A percentile compares a stretch with the other conserved stretches of the same genome.
Evolutionary conservation across 1,140 invertebrate genomes (phyloP).

Genomic region (Centruroides sculpturatus): DNA sequence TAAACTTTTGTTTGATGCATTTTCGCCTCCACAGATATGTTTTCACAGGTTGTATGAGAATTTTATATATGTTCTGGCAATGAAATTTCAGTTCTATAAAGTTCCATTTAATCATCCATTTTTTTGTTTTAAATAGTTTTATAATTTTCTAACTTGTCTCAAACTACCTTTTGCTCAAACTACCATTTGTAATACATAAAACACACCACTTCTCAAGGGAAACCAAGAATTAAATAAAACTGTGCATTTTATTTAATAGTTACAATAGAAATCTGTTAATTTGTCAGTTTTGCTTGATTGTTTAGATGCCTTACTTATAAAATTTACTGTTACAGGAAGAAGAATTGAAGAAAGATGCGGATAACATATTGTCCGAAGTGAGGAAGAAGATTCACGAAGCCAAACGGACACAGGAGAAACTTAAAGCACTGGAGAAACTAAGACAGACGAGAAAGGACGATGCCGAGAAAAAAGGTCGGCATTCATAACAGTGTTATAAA

Average conservation of each 20-base stretch:
- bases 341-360: constrained; percentile 47
- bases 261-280: background rate
- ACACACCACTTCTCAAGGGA: too few relatives aligned
- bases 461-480: constrained; percentile 38
- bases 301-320: background rate
- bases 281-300: background rate
- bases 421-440: constrained; percentile 45
- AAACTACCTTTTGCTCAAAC: too few relatives aligned
- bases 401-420: constrained; percentile 41
- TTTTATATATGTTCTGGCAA: too few relatives aligned
- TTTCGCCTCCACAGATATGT: too few relatives aligned
- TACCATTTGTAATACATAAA: too few relatives aligned
- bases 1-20: too few relatives aligned
- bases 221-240: background rate
- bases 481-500: too few relatives aligned
- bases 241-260: background rate
- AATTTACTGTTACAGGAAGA: constrained; percentile 37
- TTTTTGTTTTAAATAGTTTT: too few relatives aligned
- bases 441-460: constrained; percentile 42
- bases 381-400: constrained; percentile 48
- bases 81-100: too few relatives aligned
- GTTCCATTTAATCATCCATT: too few relatives aligned
- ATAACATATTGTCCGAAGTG: constrained; percentile 49
- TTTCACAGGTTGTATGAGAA: too few relatives aligned
- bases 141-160: too few relatives aligned